Conservation (phyloP, 2,888 invertebrate genomes). For the Callyntrura sp. region DNA sequence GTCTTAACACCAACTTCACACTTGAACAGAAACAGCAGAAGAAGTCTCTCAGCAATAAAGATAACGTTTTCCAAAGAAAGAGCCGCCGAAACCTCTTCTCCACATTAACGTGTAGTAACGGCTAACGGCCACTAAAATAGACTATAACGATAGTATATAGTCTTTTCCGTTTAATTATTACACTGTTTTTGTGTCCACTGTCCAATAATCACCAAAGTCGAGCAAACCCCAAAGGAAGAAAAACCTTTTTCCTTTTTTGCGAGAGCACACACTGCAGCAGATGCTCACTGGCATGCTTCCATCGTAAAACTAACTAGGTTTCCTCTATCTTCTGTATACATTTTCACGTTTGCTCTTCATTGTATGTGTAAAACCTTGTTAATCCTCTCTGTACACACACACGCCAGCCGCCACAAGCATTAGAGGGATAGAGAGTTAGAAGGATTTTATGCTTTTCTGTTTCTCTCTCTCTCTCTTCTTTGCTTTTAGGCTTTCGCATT, state of each 20-base stretch:
- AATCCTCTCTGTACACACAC: no score
- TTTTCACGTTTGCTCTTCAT: conserved; percentile 18
- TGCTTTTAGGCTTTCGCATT: no score
- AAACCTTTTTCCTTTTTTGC: neutral
- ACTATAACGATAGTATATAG: no score
- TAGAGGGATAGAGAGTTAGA: neutral
- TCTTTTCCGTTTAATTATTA: neutral
- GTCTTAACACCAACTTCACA: no score
- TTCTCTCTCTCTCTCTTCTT: no score
- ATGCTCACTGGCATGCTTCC: conserved; percentile 40
- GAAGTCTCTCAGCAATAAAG: neutral
- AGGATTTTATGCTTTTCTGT: no score
- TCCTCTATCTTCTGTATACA: no score
- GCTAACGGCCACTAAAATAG: neutral
- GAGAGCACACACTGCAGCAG: neutral
- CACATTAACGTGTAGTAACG: neutral
- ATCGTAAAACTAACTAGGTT: conserved; percentile 36
- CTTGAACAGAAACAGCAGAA: conserved; percentile 16
- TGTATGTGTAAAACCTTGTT: conserved; percentile 19
- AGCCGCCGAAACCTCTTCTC: neutral
- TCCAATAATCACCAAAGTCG: no score
- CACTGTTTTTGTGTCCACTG: neutral
- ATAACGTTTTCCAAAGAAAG: neutral
- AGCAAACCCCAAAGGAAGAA: no score
- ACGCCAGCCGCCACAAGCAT: neutral